These are phyloP conservation scores for Pristionchus japonicus DNA, from an alignment of 2,888 invertebrate species.

Conservation along the genomic window DNA sequence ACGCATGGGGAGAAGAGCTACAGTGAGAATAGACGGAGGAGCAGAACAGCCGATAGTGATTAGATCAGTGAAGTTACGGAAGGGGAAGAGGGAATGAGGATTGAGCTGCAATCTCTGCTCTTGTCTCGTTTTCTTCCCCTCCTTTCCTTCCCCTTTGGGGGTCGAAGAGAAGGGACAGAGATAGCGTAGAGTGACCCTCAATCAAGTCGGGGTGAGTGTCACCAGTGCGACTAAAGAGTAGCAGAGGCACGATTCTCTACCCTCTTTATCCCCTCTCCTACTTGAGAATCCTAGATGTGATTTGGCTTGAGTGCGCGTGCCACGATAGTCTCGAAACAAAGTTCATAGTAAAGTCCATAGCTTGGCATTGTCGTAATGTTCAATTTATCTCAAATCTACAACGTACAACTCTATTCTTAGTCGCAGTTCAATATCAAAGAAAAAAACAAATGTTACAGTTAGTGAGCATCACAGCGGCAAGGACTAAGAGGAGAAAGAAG, in stretches of 20 bases:
- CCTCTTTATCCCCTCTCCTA: not conserved
- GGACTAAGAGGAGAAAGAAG: slow-evolving; percentile 4
- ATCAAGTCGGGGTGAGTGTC: slow-evolving; percentile 26
- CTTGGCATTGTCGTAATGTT: too few species aligned
- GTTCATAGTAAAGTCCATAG: not conserved
- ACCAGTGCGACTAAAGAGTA: slow-evolving; percentile 28
- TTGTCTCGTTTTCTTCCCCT: not conserved
- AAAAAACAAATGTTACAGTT: not conserved
- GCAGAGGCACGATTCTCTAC: not conserved
- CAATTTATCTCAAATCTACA: too few species aligned
- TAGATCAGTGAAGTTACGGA: slow-evolving; percentile 28
- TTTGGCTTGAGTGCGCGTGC: not conserved
- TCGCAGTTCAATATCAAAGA: too few species aligned
- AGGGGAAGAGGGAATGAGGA: not conserved
- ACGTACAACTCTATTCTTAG: not conserved
- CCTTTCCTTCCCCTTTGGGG: slow-evolving; percentile 9
- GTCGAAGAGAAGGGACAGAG: slow-evolving; percentile 21
- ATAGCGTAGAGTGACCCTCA: slow-evolving; percentile 24
- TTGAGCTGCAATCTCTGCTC: not conserved
- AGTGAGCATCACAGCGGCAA: not conserved
- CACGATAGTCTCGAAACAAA: not conserved
- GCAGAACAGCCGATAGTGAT: slow-evolving; percentile 30
- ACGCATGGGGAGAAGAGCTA: not conserved
- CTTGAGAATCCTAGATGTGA: slow-evolving; percentile 39
- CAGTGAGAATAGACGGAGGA: not conserved